Evolutionary conservation across 1,140 invertebrate species (phyloP).

Genomic region (Zaprionus capensis): DNA sequence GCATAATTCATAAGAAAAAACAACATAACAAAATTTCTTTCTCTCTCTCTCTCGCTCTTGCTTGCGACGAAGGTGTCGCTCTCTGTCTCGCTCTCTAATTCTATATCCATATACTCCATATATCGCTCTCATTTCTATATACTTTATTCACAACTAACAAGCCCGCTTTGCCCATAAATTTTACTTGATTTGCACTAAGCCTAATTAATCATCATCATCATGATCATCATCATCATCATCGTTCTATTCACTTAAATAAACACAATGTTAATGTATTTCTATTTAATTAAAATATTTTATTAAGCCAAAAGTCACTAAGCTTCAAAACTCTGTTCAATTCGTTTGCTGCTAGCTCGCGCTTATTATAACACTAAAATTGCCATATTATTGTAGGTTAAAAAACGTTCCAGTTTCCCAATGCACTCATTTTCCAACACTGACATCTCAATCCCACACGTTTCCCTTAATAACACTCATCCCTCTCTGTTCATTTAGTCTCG

Average conservation of each 20-base stretch:
- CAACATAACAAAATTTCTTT: constrained; percentile 41
- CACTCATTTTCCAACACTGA: constrained; percentile 28
- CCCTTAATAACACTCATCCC: not conserved
- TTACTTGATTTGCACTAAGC: constrained; percentile 5
- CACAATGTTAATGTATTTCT: constrained; percentile 36
- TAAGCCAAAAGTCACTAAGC: constrained; percentile 36
- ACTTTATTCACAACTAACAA: constrained; percentile 33
- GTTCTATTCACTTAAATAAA: constrained; percentile 43
- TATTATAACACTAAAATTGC: not conserved
- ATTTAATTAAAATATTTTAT: constrained; percentile 26
- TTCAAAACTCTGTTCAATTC: constrained; percentile 47
- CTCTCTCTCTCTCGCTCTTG: not conserved
- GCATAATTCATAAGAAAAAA: constrained; percentile 18
- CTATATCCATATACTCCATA: constrained; percentile 16
- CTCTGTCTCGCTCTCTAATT: constrained; percentile 9
- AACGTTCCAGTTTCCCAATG: constrained; percentile 5
- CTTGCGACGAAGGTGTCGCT: not conserved
- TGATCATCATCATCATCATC: not conserved
- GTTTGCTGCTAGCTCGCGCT: constrained; percentile 6
- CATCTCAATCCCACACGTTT: not conserved
- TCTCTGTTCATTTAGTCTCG: constrained; percentile 33
- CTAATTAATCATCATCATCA: not conserved
- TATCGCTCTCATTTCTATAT: constrained; percentile 17
- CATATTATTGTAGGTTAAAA: constrained; percentile 1
- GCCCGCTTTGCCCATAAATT: constrained; percentile 9